Conservation (phyloP, 2,888 invertebrate species). For the Lomographa bimaculata region DNA sequence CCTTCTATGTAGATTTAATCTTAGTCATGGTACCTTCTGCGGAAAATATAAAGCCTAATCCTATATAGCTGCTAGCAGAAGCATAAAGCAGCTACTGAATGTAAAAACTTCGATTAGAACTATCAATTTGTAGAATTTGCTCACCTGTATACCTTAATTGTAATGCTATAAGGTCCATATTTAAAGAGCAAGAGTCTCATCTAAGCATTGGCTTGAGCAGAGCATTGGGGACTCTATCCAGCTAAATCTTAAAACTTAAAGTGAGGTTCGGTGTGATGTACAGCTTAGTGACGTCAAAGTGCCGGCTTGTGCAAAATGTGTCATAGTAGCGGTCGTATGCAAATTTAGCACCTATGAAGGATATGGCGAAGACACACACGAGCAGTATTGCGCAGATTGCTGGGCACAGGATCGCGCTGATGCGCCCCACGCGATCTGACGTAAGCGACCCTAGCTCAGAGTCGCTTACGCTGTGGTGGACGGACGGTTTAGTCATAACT, state of each 20-base stretch:
- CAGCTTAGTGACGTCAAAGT: constrained; percentile 54
- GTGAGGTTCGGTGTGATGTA: constrained; percentile 55
- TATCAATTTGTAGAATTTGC: no score
- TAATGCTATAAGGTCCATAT: no score
- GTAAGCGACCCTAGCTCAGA: constrained; percentile 56
- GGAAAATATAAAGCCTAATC: no score
- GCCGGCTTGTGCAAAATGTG: constrained; percentile 49
- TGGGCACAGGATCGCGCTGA: constrained; percentile 66
- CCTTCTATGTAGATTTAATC: no score
- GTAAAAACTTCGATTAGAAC: no score
- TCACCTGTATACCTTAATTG: no score
- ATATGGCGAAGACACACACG: constrained; percentile 53
- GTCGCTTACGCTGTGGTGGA: constrained; percentile 49
- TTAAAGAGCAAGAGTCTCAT: no score
- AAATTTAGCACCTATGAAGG: constrained; percentile 59
- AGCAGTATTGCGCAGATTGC: constrained; percentile 62
- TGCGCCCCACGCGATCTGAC: constrained; percentile 45
- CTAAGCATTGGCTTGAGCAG: no score
- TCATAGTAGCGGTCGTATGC: constrained; percentile 62
- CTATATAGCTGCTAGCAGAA: no score
- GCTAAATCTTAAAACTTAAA: neutral
- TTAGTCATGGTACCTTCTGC: no score
- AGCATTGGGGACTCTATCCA: no score
- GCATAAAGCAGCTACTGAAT: no score
- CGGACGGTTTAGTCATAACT: constrained; percentile 61